Evolutionary conservation across 2,797 vertebrate species (phyloP).

Genomic region (Rhincodon typus): DNA sequence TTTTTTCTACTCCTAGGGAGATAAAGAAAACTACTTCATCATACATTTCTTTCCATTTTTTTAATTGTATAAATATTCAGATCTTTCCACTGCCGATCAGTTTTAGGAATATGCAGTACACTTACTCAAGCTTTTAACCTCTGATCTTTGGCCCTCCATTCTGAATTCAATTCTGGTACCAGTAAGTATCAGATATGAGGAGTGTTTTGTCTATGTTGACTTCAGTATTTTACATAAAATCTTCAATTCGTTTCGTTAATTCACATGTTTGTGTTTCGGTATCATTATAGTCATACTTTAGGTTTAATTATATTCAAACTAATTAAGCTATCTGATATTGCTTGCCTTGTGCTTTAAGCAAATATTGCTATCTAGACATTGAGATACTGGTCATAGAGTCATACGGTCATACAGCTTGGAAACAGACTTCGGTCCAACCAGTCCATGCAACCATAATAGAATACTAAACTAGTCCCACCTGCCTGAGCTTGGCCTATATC

Average conservation of each 20-base stretch:
- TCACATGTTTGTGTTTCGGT: neutral
- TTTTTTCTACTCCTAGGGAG: neutral
- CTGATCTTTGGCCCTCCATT: neutral
- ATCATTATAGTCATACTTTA: neutral
- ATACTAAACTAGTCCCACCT: too few relatives aligned
- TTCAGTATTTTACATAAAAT: neutral
- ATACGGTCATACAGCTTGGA: too few relatives aligned
- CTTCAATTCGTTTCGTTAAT: neutral
- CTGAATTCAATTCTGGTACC: neutral
- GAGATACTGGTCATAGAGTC: too few relatives aligned
- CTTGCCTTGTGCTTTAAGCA: too few relatives aligned
- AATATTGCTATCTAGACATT: too few relatives aligned
- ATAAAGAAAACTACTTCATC: neutral
- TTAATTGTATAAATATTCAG: neutral
- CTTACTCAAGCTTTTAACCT: neutral
- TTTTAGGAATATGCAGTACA: neutral
- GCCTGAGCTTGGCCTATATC: too few relatives aligned
- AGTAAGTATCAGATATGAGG: neutral
- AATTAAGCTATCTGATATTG: slow-evolving; percentile 4
- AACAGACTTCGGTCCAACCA: too few relatives aligned
- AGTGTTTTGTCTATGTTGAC: neutral
- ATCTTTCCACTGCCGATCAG: neutral
- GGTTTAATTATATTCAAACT: neutral
- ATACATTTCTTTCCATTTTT: neutral
- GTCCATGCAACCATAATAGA: too few relatives aligned